phyloP scores from a whole-genome alignment of 1,140 invertebrate species.

The Hylyphantes graminicola region DNA sequence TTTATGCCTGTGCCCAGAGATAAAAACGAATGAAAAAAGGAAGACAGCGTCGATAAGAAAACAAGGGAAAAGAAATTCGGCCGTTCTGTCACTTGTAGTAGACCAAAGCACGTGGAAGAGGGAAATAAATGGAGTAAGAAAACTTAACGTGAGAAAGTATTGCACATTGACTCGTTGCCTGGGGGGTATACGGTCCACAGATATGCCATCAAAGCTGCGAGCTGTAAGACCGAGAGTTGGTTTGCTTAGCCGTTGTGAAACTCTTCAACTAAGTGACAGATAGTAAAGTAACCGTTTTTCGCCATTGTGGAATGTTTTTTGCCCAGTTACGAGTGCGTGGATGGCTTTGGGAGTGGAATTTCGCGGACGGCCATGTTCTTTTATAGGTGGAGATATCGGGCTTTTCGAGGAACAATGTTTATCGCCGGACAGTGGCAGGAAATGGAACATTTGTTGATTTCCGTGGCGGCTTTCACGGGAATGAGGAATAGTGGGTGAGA shows the following conservation, averaged over 20 bases:
- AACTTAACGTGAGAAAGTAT: slow-evolving; percentile 37
- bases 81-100: slow-evolving; percentile 36
- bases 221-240: slow-evolving; percentile 25
- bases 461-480: not conserved
- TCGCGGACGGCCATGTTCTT: not conserved
- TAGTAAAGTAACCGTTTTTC: slow-evolving; percentile 30
- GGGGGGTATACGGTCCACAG: slow-evolving; percentile 23
- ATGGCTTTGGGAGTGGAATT: not conserved
- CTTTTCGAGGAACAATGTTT: not conserved
- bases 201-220: slow-evolving; percentile 42
- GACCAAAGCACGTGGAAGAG: slow-evolving; percentile 41
- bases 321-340: not conserved
- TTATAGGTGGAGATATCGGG: not conserved
- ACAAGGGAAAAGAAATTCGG: slow-evolving; percentile 37
- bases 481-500: too few species aligned
- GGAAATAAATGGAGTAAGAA: slow-evolving; percentile 37
- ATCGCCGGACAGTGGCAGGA: not conserved
- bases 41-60: slow-evolving; percentile 39
- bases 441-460: not conserved
- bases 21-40: slow-evolving; percentile 34
- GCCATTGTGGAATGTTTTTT: slow-evolving; percentile 16
- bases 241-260: slow-evolving; percentile 27
- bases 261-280: slow-evolving; percentile 42
- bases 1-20: slow-evolving; percentile 43
- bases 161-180: slow-evolving; percentile 31